Base-by-base conservation (phyloP, 37 sponge, comb jelly and placozoan species). In the Cladorhizidae sp. region DNA sequence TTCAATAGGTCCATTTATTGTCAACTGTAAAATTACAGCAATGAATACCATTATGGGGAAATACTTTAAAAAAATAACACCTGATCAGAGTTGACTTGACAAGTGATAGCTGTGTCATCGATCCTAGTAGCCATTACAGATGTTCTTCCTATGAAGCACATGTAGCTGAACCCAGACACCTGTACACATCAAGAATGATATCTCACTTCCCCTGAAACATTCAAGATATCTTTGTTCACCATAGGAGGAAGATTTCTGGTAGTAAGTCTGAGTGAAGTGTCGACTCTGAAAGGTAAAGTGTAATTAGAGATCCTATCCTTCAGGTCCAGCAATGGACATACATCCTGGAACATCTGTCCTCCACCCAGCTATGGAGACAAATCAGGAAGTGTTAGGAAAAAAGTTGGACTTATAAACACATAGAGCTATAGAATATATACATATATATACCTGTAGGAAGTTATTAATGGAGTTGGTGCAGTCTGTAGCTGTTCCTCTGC, bases 231-330 rank as follows among this genome's bases (percentile, higher is more conserved):
- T 72, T 3, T 49, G 75, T n/a, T n/a, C n/a, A n/a, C n/a, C n/a
- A n/a, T n/a, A n/a, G n/a, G n/a, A n/a, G n/a, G n/a, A n/a, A n/a
- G 74, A 56, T 83, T 83, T 64, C 64, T 83, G 11, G 83, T 75
- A 8, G 51, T n/a, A 23, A 83, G 69, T 26, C 40, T 25, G n/a
- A 83, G 51, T 22, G 45, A 25, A 41, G 65, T n/a, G n/a, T n/a
- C n/a, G n/a, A n/a, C n/a, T n/a, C n/a, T n/a, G n/a, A n/a, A n/a
- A n/a, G n/a, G n/a, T n/a, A n/a, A n/a, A n/a, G n/a, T n/a, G n/a
- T n/a, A n/a, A n/a, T n/a, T n/a, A n/a, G n/a, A n/a, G n/a, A n/a
- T n/a, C n/a, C n/a, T n/a, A n/a, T n/a, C n/a, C n/a, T n/a, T n/a
- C n/a, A n/a, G n/a, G n/a, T n/a, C n/a, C n/a, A n/a, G n/a, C n/a